Conservation (phyloP, 2,888 invertebrate species). For the Chouioia cunea region DNA sequence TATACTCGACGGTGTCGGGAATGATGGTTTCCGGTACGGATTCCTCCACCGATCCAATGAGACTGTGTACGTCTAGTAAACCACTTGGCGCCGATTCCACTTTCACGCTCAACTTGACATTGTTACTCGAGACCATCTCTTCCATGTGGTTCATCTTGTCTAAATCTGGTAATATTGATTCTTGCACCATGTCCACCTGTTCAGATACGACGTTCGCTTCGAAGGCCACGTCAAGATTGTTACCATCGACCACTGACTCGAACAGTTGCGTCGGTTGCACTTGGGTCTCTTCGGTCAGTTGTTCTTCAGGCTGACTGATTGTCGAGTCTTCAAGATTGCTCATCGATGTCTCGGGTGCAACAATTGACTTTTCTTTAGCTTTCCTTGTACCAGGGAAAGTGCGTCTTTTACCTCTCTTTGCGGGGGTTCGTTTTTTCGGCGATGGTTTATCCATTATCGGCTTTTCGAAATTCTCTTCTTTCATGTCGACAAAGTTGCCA, state of each 20-base stretch:
- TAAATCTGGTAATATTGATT: constrained; percentile 61
- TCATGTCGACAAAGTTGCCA: constrained; percentile 54
- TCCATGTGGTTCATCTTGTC: constrained; percentile 54
- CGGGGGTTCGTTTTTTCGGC: constrained; percentile 42
- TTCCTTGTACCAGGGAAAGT: constrained; percentile 5
- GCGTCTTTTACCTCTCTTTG: constrained; percentile 38
- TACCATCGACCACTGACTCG: constrained; percentile 58
- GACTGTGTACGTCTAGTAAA: constrained; percentile 55
- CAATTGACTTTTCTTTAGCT: constrained; percentile 28
- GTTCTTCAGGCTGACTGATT: not conserved
- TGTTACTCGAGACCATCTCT: constrained; percentile 49
- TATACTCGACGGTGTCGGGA: constrained; percentile 74
- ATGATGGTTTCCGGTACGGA: constrained; percentile 70
- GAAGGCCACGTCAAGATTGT: constrained; percentile 60
- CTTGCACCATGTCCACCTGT: constrained; percentile 51
- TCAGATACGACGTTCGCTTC: constrained; percentile 59
- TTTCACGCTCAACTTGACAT: constrained; percentile 61
- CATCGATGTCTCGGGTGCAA: no score
- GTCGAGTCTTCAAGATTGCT: no score
- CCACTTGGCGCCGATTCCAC: constrained; percentile 61
- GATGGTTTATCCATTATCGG: constrained; percentile 48
- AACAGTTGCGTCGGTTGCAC: constrained; percentile 47
- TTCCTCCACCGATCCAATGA: constrained; percentile 68
- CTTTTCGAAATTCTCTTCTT: constrained; percentile 49
- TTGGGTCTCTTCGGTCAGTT: not conserved